A percentile compares a stretch with the other conserved stretches of the same genome.
These are phyloP conservation scores for Corydoras sp. DNA, from an alignment of 2,113 vertebrate species.

Conservation along the genomic window DNA sequence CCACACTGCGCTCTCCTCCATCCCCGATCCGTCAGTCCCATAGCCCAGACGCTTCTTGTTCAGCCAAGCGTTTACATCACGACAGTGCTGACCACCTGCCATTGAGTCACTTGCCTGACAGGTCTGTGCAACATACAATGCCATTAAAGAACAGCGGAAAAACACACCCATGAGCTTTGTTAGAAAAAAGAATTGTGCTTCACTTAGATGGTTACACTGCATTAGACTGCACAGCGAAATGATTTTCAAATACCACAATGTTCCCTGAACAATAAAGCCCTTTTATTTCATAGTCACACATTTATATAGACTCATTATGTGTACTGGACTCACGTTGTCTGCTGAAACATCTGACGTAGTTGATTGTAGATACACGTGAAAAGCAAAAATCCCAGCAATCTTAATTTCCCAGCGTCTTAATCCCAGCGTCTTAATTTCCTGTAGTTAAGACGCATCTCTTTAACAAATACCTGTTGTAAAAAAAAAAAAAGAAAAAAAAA, in stretches of 20 bases:
- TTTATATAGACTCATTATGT: neutral
- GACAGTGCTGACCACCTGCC: conserved; percentile 16
- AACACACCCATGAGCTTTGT: conserved; percentile 10
- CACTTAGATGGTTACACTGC: neutral
- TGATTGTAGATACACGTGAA: no score
- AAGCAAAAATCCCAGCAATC: no score
- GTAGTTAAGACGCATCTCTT: no score
- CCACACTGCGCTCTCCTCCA: conserved; percentile 27
- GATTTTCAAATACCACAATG: neutral
- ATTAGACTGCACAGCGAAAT: neutral
- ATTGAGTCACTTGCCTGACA: conserved; percentile 21
- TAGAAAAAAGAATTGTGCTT: neutral
- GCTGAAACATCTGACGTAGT: neutral
- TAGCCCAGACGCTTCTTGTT: conserved; percentile 31
- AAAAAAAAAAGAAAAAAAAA: no score
- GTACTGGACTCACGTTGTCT: neutral
- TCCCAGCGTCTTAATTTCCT: no score
- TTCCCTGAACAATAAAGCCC: neutral
- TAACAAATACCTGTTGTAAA: no score
- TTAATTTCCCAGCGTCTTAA: no score
- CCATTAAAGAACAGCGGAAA: neutral
- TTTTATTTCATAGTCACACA: neutral
- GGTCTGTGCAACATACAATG: conserved; percentile 19
- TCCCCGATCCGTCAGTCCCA: conserved; percentile 12
- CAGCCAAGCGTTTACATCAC: conserved; percentile 22